Percentiles rank a stretch among this genome's conserved stretches.
Conservation (phyloP, 2,113 vertebrate species). For the Tachysurus vachellii region DNA sequence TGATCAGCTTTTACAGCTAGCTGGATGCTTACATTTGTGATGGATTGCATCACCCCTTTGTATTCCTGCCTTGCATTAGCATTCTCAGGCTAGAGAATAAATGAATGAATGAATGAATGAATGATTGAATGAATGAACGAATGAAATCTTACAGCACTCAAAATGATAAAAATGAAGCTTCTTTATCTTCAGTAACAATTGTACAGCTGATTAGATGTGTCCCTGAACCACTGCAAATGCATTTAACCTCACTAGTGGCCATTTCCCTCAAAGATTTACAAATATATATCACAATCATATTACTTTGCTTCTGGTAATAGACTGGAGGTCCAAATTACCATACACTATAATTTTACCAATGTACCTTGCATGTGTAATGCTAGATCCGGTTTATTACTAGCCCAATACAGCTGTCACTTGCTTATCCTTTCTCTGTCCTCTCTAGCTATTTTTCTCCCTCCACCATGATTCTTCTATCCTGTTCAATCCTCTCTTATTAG, state of each 20-base stretch:
- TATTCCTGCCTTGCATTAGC: background rate
- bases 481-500: slow-evolving; percentile 75
- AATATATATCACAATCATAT: background rate
- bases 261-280: background rate
- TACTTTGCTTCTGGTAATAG: background rate
- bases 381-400: slow-evolving; percentile 42
- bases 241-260: background rate
- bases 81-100: background rate
- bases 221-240: background rate
- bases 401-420: slow-evolving; percentile 33
- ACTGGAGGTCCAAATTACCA: background rate
- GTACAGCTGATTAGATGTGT: background rate
- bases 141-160: background rate
- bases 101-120: no score
- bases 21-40: background rate
- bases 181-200: no score
- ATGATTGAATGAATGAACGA: no score
- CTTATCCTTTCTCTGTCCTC: slow-evolving; percentile 61
- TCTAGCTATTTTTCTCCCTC: slow-evolving; percentile 40
- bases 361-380: slow-evolving; percentile 35
- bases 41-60: background rate
- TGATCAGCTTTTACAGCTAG: slow-evolving; percentile 8
- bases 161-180: no score
- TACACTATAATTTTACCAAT: background rate
- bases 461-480: slow-evolving; percentile 52